Evolutionary conservation across 2,888 invertebrate species (phyloP), one percentile per base, ranked within the genome.

Genomic region (Caradrina kadenii): DNA sequence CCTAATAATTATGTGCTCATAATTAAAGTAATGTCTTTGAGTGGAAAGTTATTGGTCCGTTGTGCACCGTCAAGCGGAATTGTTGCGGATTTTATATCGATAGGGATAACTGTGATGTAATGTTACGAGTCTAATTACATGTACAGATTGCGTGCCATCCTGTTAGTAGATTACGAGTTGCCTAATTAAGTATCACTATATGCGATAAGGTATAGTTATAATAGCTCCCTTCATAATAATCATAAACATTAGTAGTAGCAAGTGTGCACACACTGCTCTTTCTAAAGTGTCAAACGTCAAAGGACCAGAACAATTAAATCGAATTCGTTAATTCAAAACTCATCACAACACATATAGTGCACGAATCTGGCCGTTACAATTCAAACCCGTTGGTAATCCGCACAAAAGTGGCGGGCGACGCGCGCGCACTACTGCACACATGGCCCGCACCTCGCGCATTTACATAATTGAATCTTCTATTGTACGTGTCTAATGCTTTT

Each of bases 401-500:
- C 75, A 80, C 83, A 81, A 90, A 90, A 85, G 90, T 90, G 89
- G 89, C 88, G 82, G 83, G 54, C 59, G 86, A 87, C 91, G 91
- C 90, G 89, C 80, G 91, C 92, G 92, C 93, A 90, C 89, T 88
- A 87, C 89, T 88, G 86, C 88, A 86, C 93, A 92, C 91, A 91
- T 91, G 93, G 84, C 87, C 76, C 83, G 78, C 80, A 79, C 84
- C 78, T 73, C 85, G 83, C 82, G 82, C 87, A 91, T 93, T 93
- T 92, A 85, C 93, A 93, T 93, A 92, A 93, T 92, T 90, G 88
- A 92, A 92, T 92, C 92, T 90, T 90, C 91, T 86, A 93, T 94
- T 94, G 94, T 94, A 89, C 90, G 91, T 88, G 86, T 83, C 85
- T 94, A 94, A 95, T 94, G 92, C 91, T 89, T 87, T 94, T 92